Percentiles rank a stretch among this genome's conserved stretches.
phyloP scores from a whole-genome alignment of 2,113 vertebrate species.

The Bagarius yarrelli region DNA sequence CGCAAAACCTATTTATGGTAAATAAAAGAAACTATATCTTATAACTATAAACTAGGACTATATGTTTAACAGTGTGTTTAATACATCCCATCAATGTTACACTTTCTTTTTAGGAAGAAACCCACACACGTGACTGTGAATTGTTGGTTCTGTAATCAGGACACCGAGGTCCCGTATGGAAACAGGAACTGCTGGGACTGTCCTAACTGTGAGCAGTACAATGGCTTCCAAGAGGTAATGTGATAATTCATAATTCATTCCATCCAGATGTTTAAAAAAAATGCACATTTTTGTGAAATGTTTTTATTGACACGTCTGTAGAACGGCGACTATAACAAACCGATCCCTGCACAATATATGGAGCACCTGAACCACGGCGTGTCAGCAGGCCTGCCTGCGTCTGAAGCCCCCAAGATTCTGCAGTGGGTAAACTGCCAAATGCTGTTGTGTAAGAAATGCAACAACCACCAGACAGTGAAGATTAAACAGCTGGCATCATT shows the following conservation, averaged over 20 bases:
- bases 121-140: conserved; percentile 85
- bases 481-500: conserved; percentile 94
- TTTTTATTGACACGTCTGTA: conserved; percentile 52
- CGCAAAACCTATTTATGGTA: neutral
- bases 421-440: conserved; percentile 96
- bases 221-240: conserved; percentile 94
- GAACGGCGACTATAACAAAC: conserved; percentile 99
- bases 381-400: conserved; percentile 65
- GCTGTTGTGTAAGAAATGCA: conserved; percentile 90
- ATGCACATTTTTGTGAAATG: neutral
- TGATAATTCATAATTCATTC: neutral
- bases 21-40: neutral
- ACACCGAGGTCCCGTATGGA: conserved; percentile 90
- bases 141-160: conserved; percentile 96
- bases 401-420: conserved; percentile 70
- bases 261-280: neutral
- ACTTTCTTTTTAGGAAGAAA: conserved; percentile 74
- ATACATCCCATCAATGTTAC: neutral
- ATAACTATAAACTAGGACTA: neutral
- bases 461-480: conserved; percentile 87
- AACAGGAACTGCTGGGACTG: conserved; percentile 99
- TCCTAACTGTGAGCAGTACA: conserved; percentile 96
- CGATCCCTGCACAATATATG: conserved; percentile 93
- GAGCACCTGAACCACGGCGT: conserved; percentile 93
- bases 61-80: neutral